Evolutionary conservation across 2,888 invertebrate species (phyloP).

Genomic region (Ectemnius lituratus): DNA sequence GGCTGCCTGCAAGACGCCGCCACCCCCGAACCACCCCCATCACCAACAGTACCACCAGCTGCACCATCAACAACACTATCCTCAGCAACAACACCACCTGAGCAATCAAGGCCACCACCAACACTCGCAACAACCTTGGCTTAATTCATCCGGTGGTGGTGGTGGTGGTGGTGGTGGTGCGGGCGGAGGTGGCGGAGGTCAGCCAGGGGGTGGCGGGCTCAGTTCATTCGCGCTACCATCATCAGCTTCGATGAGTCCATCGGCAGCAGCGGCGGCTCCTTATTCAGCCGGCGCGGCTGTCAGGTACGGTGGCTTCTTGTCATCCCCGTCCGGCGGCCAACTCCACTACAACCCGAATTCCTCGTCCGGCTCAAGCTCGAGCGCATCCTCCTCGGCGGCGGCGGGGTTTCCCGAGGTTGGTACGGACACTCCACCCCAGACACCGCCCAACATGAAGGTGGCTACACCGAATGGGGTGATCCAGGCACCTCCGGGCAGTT

Average conservation of each 20-base stretch:
- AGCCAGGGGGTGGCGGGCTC: conserved; percentile 52
- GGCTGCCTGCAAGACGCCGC: conserved; percentile 95
- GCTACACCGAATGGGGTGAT: conserved; percentile 81
- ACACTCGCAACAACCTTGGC: conserved; percentile 77
- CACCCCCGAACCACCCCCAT: conserved; percentile 82
- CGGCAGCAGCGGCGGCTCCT: conserved; percentile 76
- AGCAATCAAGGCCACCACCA: conserved; percentile 76
- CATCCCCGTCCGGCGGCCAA: conserved; percentile 73
- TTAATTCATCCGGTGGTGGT: conserved; percentile 63
- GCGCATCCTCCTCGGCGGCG: conserved; percentile 84
- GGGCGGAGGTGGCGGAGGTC: conserved; percentile 39
- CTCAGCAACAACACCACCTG: conserved; percentile 75
- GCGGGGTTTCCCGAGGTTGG: conserved; percentile 92
- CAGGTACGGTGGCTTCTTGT: conserved; percentile 77
- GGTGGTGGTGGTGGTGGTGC: conserved; percentile 54
- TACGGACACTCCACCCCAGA: conserved; percentile 95
- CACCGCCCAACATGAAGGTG: conserved; percentile 95
- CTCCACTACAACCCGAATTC: conserved; percentile 76
- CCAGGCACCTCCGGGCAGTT: conserved; percentile 81
- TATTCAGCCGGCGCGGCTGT: conserved; percentile 75
- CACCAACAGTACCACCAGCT: conserved; percentile 77
- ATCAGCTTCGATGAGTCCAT: conserved; percentile 75
- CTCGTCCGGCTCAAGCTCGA: conserved; percentile 71
- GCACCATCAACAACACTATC: conserved; percentile 78
- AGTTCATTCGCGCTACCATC: conserved; percentile 73